A percentile compares a stretch with the other conserved stretches of the same genome.
These are phyloP conservation scores for Drosophila orosa DNA, from an alignment of 1,140 invertebrate species.

Conservation along the genomic window DNA sequence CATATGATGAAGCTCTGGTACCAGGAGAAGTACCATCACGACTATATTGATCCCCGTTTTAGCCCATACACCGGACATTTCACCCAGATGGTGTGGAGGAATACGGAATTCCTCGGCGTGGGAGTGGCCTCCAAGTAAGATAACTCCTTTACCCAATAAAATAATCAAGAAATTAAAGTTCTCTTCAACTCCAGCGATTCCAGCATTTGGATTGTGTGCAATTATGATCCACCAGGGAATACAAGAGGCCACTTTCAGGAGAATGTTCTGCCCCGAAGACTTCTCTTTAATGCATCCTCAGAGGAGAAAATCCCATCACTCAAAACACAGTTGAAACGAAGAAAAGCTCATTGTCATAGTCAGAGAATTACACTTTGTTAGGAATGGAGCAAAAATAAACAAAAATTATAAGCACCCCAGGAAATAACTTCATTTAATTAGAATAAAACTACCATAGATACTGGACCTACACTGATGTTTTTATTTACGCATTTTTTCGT, in stretches of 20 bases:
- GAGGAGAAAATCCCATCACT: not conserved
- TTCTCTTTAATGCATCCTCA: not conserved
- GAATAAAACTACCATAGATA: slow-evolving; percentile 13
- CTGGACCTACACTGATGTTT: slow-evolving; percentile 23
- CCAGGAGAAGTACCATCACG: slow-evolving; percentile 86
- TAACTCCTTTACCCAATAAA: accelerated
- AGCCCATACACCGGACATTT: slow-evolving; percentile 86
- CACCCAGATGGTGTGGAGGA: slow-evolving; percentile 90
- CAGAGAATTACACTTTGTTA: not conserved
- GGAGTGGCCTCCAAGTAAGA: slow-evolving; percentile 85
- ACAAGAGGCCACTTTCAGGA: slow-evolving; percentile 87
- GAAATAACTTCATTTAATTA: not conserved
- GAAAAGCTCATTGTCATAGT: not conserved
- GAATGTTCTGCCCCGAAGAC: slow-evolving; percentile 86
- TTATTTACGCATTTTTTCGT: slow-evolving; percentile 46
- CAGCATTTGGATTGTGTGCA: slow-evolving; percentile 87
- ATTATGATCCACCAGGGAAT: slow-evolving; percentile 91
- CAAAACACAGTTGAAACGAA: not conserved
- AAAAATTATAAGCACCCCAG: not conserved
- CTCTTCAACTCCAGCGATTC: not conserved
- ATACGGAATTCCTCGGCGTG: slow-evolving; percentile 88
- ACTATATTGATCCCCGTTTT: slow-evolving; percentile 81
- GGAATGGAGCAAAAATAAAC: not conserved
- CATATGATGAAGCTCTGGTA: slow-evolving; percentile 86
- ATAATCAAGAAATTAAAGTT: too few species aligned